phyloP scores from a whole-genome alignment of 2,113 vertebrate genomes.

The Aplodontia rufa region DNA sequence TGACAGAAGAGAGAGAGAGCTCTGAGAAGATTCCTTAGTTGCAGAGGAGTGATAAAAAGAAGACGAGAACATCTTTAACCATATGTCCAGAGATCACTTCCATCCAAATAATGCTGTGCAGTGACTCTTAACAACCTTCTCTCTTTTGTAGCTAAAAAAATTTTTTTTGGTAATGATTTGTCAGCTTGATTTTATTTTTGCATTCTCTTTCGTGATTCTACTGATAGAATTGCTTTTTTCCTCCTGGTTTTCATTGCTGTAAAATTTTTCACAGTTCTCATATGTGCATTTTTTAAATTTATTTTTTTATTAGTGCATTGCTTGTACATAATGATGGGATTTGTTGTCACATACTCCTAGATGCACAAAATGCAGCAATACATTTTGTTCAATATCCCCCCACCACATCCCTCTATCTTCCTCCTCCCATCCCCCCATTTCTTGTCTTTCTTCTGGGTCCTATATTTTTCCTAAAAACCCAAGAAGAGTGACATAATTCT shows the following conservation, averaged over 20 bases:
- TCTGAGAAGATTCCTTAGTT: background rate
- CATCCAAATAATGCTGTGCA: background rate
- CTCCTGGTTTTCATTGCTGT: background rate
- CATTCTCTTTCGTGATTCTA: background rate
- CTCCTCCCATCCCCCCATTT: too few relatives aligned
- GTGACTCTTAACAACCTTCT: background rate
- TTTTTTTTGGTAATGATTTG: slow-evolving; percentile 1
- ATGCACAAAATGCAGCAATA: too few relatives aligned
- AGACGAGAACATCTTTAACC: background rate
- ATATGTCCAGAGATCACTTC: background rate
- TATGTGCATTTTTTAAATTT: too few relatives aligned
- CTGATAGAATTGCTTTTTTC: background rate
- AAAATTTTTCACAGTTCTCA: background rate
- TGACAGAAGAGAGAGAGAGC: background rate
- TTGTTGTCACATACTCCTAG: too few relatives aligned
- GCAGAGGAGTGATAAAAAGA: background rate
- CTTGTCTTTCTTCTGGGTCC: too few relatives aligned
- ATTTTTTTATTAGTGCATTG: too few relatives aligned
- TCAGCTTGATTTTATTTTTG: background rate
- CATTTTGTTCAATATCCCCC: too few relatives aligned
- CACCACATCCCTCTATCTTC: too few relatives aligned
- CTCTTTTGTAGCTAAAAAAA: background rate
- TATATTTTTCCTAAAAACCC: too few relatives aligned
- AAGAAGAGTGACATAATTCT: too few relatives aligned
- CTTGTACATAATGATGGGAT: too few relatives aligned